Percentiles rank a stretch among this genome's conserved stretches.
Conservation (phyloP, 2,113 vertebrate species). For the Coracopsis vasa region DNA sequence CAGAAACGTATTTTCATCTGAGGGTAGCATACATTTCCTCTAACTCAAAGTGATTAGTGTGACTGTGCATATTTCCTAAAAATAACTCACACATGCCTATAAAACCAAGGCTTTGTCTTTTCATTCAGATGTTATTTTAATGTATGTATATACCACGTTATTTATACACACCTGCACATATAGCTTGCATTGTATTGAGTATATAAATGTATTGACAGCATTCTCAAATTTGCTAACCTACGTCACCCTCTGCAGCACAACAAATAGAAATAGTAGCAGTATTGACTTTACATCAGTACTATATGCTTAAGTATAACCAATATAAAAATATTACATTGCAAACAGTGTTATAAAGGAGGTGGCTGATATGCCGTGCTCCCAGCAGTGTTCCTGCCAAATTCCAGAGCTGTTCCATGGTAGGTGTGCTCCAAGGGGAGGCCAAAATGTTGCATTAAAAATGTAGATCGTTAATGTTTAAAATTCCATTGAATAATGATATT, state of each 20-base stretch:
- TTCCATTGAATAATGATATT: not conserved
- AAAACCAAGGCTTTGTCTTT: not conserved
- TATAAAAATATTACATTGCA: not conserved
- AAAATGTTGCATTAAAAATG: not conserved
- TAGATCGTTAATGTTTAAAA: not conserved
- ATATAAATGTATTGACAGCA: not conserved
- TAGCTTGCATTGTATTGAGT: not conserved
- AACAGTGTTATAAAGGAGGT: too few species aligned
- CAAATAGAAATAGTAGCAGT: not conserved
- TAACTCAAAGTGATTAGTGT: not conserved
- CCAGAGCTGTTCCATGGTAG: not conserved
- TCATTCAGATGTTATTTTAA: not conserved
- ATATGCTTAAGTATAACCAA: not conserved
- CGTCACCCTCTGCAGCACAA: not conserved
- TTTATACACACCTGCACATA: not conserved
- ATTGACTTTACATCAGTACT: not conserved
- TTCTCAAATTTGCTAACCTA: not conserved
- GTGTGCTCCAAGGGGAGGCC: not conserved
- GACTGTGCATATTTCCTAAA: not conserved
- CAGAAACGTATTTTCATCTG: not conserved
- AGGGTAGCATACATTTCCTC: not conserved
- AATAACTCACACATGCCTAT: not conserved
- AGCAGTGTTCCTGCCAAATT: not conserved
- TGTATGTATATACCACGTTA: fast-evolving
- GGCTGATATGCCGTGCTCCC: not conserved